Conservation (phyloP, 2,888 invertebrate species). For the Lasioglossum zephyrum region DNA sequence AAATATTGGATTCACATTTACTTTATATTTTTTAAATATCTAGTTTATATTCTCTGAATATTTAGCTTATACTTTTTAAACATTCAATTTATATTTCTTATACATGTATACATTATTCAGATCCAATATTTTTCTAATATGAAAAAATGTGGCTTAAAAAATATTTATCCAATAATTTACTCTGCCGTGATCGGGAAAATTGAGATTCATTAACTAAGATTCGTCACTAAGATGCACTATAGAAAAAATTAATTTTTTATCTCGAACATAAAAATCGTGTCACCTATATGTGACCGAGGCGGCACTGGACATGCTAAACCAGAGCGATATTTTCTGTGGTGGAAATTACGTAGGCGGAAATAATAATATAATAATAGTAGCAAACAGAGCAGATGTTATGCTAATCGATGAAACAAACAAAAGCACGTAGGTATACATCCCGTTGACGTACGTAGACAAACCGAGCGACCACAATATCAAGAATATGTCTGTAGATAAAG, state of each 20-base stretch:
- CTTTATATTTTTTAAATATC: too few relatives aligned
- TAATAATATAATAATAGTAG: not conserved
- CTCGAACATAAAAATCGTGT: not conserved
- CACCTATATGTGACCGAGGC: not conserved
- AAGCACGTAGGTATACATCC: not conserved
- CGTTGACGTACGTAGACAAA: not conserved
- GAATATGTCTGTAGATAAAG: not conserved
- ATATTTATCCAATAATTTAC: too few relatives aligned
- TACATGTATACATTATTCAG: too few relatives aligned
- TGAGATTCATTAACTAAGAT: not conserved
- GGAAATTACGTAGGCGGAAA: not conserved
- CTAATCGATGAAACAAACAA: conserved; percentile 6
- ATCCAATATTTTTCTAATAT: too few relatives aligned
- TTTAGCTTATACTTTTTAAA: too few relatives aligned
- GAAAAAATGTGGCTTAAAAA: too few relatives aligned
- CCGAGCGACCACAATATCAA: not conserved
- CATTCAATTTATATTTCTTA: too few relatives aligned
- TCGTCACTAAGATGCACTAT: not conserved
- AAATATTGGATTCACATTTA: too few relatives aligned
- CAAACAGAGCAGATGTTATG: not conserved
- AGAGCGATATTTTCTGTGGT: not conserved
- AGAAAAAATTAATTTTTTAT: not conserved
- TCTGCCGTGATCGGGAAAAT: not conserved
- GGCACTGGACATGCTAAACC: not conserved
- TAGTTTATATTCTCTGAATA: too few relatives aligned